Base-by-base conservation (phyloP, 2,113 vertebrate species). In the Festucalex cinctus region DNA sequence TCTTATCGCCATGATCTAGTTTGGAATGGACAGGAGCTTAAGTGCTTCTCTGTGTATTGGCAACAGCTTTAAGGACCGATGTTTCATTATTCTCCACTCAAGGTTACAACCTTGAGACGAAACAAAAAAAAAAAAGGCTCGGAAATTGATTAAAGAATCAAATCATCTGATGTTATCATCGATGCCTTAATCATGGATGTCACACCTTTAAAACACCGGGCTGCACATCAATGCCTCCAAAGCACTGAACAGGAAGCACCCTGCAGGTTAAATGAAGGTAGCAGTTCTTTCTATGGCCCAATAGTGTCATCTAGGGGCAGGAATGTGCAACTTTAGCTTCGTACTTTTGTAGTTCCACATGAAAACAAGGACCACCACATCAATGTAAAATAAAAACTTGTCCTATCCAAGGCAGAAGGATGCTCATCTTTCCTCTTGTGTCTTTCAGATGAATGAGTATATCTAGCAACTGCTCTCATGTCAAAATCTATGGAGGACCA, bases 301-400 rank as follows among this genome's bases (percentile, higher is more conserved):
- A 87, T 80, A 89, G 65, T 72, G 86, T 83, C 89, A 85, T 74
- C 88, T 88, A 81, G 79, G 44, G 78, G 51, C 48, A 36, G 35
- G 19, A n/a, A 61, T 57, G 6, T 57, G 19, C 9, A 70, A 13
- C 10, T 36, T 20, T 16, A n/a, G 6, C 4, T 44, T 17, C 5
- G 16, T 44, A 44, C 43, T 16, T 3, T 14, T 41, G 4, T 41
- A 17, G 14, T 44, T 44, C 14, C 16, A 17, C 43, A 44, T 41
- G 14, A 44, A 44, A 16, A 44, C 14, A 44, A 32, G 28, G 28
- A 32, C 28, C 4, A 32, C 28, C 4, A 32, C 28, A 32, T 32
- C 28, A 32, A 32, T 32, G 2, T 32, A 32, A 32, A 32, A 4
- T 32, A 32, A 32, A 32, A 32, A 32, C 28, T 32, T 32, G 28